phyloP scores from a whole-genome alignment of 2,797 vertebrate species.

The Tinamus major region DNA sequence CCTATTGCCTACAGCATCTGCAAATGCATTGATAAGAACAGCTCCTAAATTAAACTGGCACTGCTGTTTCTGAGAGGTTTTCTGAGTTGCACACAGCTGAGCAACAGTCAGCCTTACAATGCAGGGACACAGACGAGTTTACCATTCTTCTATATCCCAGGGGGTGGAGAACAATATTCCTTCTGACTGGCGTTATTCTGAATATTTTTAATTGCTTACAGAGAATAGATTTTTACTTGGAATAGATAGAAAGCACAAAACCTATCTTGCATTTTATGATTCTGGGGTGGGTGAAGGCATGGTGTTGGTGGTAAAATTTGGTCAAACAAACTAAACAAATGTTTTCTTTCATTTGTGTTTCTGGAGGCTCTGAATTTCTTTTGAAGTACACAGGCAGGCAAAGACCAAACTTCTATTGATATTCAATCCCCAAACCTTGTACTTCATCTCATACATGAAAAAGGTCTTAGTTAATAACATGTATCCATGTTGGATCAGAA shows the following conservation, averaged over 20 bases:
- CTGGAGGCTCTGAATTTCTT: not conserved
- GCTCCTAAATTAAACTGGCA: conserved; percentile 48
- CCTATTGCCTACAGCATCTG: conserved; percentile 34
- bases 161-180: not conserved
- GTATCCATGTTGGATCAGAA: not conserved
- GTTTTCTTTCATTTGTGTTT: not conserved
- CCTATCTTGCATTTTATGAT: not conserved
- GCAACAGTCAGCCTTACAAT: not conserved
- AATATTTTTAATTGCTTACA: not conserved
- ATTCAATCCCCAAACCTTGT: not conserved
- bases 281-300: not conserved
- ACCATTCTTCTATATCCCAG: not conserved
- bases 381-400: not conserved
- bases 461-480: not conserved
- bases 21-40: conserved; percentile 38
- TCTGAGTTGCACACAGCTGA: not conserved
- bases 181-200: not conserved
- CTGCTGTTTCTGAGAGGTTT: not conserved
- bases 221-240: not conserved
- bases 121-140: not conserved
- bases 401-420: not conserved
- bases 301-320: not conserved
- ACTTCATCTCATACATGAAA: not conserved
- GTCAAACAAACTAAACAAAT: not conserved
- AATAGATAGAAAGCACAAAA: not conserved